Evolutionary conservation across 92 coral and sea anemone species (phyloP).

Genomic region (Umimayanthus kanabou): DNA sequence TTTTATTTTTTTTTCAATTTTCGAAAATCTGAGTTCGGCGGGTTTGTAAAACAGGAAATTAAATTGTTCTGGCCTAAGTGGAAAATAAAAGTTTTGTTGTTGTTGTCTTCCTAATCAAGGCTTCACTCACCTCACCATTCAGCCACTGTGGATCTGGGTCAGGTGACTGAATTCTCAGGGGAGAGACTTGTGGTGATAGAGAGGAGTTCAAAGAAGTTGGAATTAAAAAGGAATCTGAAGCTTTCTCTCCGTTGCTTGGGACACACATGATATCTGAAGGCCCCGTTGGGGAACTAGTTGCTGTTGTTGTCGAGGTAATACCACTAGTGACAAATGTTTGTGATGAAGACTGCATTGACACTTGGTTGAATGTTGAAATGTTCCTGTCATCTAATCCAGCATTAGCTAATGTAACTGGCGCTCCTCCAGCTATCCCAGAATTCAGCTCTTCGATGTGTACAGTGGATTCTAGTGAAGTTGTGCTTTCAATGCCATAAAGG

Average conservation of each 20-base stretch:
- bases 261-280: conserved; percentile 34
- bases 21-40: too few relatives aligned
- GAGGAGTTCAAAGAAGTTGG: conserved; percentile 34
- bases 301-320: not conserved
- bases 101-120: not conserved
- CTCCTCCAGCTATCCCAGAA: conserved; percentile 69
- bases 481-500: conserved; percentile 19
- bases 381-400: conserved; percentile 43
- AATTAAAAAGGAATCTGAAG: conserved; percentile 8
- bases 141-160: conserved; percentile 69
- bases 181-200: conserved; percentile 56
- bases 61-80: too few relatives aligned
- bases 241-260: conserved; percentile 25
- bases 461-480: conserved; percentile 37
- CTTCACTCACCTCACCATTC: conserved; percentile 75
- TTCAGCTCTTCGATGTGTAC: conserved; percentile 69
- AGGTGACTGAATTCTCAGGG: conserved; percentile 48
- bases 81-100: too few relatives aligned
- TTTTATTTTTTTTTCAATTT: too few relatives aligned
- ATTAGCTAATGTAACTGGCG: conserved; percentile 51
- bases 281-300: conserved; percentile 16
- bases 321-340: conserved; percentile 12
- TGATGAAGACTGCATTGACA: conserved; percentile 16
- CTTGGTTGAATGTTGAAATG: conserved; percentile 4
- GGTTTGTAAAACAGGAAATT: too few relatives aligned